Percentiles rank a stretch among this genome's conserved stretches.
Evolutionary conservation across 2,888 invertebrate species (phyloP).

Genomic region (Dichetophora obliterata): DNA sequence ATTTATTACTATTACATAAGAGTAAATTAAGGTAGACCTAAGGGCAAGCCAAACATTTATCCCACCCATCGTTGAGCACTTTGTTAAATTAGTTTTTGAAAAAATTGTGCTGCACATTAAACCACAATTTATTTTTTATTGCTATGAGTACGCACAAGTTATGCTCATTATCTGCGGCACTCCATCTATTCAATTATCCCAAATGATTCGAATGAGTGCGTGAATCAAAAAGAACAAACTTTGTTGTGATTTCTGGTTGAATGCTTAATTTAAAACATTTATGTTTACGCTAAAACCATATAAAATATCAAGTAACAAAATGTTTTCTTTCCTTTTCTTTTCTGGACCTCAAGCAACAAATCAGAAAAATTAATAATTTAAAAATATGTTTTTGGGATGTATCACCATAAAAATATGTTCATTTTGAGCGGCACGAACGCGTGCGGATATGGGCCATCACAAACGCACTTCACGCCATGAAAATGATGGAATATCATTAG

Average conservation of each 20-base stretch:
- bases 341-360: neutral
- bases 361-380: too few relatives aligned
- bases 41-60: too few relatives aligned
- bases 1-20: too few relatives aligned
- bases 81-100: neutral
- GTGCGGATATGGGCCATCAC: neutral
- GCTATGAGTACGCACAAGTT: neutral
- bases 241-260: neutral
- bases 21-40: too few relatives aligned
- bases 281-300: too few relatives aligned
- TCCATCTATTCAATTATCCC: constrained; percentile 16
- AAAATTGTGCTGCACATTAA: neutral
- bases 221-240: neutral
- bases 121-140: constrained; percentile 13
- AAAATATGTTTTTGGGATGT: neutral
- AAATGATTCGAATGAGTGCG: constrained; percentile 1
- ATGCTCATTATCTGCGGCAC: neutral
- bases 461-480: neutral
- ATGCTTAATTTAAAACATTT: neutral
- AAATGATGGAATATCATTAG: neutral
- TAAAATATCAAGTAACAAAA: neutral
- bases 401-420: neutral
- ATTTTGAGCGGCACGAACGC: neutral
- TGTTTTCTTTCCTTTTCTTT: neutral
- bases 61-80: too few relatives aligned